These are phyloP conservation scores for Bruchidius siliquastri DNA, from an alignment of 2,888 invertebrate genomes.

Conservation along the genomic window DNA sequence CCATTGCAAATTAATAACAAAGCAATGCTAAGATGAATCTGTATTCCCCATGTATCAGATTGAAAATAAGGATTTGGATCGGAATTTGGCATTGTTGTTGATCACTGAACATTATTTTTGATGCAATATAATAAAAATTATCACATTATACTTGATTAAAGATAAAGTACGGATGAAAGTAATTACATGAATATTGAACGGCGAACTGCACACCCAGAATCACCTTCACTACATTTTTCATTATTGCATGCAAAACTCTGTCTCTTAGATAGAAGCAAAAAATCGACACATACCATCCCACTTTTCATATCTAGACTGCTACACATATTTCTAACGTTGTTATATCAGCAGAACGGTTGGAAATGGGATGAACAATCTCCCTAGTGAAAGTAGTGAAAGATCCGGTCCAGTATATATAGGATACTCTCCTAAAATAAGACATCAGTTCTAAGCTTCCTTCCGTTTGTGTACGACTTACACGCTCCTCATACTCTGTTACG, in stretches of 20 bases:
- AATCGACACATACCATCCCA: not conserved
- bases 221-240: not conserved
- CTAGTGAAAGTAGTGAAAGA: slow-evolving; percentile 37
- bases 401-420: slow-evolving; percentile 32
- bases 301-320: not conserved
- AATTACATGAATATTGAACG: no score
- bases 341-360: not conserved
- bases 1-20: no score
- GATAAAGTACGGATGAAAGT: no score
- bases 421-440: slow-evolving; percentile 26
- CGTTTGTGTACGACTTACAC: slow-evolving; percentile 27
- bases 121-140: no score
- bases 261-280: not conserved
- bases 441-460: slow-evolving; percentile 33
- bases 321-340: not conserved
- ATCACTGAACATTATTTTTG: no score
- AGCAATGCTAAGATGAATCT: no score
- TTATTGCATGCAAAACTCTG: not conserved
- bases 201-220: not conserved
- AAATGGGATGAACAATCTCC: slow-evolving; percentile 23
- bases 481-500: slow-evolving; percentile 31
- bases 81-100: no score
- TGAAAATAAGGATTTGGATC: no score
- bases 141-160: no score
- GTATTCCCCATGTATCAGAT: no score